A percentile compares a stretch with the other conserved stretches of the same genome.
phyloP scores from a whole-genome alignment of 2,888 invertebrate genomes.

The Emmelina monodactyla region DNA sequence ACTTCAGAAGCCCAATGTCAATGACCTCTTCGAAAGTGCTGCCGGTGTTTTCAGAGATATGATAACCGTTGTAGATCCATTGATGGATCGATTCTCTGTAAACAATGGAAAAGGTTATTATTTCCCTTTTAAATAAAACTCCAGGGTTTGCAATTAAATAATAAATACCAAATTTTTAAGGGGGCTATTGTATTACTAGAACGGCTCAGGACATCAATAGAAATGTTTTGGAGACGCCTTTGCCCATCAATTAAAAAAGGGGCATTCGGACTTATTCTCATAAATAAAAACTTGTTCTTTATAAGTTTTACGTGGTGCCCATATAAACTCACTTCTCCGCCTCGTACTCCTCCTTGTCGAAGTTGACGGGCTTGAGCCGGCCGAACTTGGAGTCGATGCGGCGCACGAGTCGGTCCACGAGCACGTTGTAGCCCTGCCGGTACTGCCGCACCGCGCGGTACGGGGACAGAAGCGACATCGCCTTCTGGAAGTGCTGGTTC shows the following conservation, averaged over 20 bases:
- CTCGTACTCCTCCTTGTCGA: slow-evolving; percentile 74
- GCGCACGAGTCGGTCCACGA: slow-evolving; percentile 61
- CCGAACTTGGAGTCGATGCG: slow-evolving; percentile 80
- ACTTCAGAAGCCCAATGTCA: slow-evolving; percentile 49
- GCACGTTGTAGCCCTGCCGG: slow-evolving; percentile 59
- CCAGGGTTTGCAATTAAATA: background rate
- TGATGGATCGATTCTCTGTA: slow-evolving; percentile 63
- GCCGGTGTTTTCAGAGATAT: slow-evolving; percentile 69
- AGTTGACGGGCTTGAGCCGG: slow-evolving; percentile 70
- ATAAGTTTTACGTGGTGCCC: too few relatives aligned
- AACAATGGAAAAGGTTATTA: too few relatives aligned
- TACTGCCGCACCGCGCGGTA: slow-evolving; percentile 69
- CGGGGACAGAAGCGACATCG: slow-evolving; percentile 65
- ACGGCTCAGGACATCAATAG: too few relatives aligned
- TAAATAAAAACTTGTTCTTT: too few relatives aligned
- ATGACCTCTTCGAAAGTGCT: slow-evolving; percentile 60
- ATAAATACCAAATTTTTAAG: too few relatives aligned
- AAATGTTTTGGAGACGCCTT: too few relatives aligned
- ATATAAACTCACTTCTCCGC: slow-evolving; percentile 53
- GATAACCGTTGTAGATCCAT: slow-evolving; percentile 71
- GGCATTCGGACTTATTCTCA: too few relatives aligned
- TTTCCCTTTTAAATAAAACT: too few relatives aligned
- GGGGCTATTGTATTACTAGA: too few relatives aligned
- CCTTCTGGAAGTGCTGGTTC: slow-evolving; percentile 68
- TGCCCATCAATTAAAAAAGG: too few relatives aligned